Evolutionary conservation across 2,888 invertebrate genomes (phyloP), one percentile per base, ranked within the genome.

Genomic region (Plemyria rubiginata): DNA sequence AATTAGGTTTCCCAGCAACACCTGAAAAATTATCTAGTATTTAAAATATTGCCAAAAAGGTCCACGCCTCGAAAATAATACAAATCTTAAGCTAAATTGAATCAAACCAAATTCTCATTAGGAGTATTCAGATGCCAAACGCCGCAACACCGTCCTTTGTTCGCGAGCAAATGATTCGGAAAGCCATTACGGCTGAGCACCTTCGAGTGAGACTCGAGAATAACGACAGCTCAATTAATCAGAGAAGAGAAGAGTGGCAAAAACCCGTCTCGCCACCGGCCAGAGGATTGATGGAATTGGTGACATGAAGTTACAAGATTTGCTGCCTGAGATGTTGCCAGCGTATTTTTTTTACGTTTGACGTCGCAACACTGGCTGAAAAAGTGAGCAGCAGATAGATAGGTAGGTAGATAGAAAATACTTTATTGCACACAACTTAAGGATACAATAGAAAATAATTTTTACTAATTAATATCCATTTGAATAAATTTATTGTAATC

Each of bases 121-220:
- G 60, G 46, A 46, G 54, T 57, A 58, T 66, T 60, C 48, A 67
- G 55, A 57, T 63, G 61, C 28, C 54, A 52, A 62, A 52, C 13
- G 51, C 45, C 41, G 43, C 45, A 48, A 50, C 16, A 29, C 56
- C n/a, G 40, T 15, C 49, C 61, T 64, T 64, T 67, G 67, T 67
- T 66, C 58, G 22, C 60, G 49, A 60, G 59, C 50, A 59, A 67
- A 67, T 67, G 67, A 64, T 55, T 64, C 59, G 64, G 64, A 67
- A 67, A 67, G 56, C 62, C 62, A 67, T 67, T 67, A 64, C 15
- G 43, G 45, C 54, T 46, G 49, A 59, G 51, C 59, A 62, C 67
- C 56, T 64, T 51, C 54, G 55, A 59, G 56, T 51, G 54, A 29
- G 48, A 9, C 48, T 45, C 60, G 32, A 38, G 53, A 56, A 54